Percentiles rank a stretch among this genome's conserved stretches.
Evolutionary conservation across 2,113 vertebrate genomes (phyloP).

Genomic region (Gymnocephalus cernua): DNA sequence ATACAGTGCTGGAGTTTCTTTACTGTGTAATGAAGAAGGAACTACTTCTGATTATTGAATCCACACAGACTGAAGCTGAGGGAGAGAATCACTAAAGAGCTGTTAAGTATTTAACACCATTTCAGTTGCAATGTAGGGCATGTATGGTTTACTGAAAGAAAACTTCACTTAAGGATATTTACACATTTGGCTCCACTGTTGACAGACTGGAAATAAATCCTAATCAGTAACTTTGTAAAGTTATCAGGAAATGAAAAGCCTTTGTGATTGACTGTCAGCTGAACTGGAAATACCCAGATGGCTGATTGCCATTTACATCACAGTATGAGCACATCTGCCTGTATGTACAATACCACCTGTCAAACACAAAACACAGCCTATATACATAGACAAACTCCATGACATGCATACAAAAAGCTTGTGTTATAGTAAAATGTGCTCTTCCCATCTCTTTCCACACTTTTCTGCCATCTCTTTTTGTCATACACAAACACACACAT

Average conservation of each 20-base stretch:
- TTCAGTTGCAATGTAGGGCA: background rate
- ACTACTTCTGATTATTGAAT: slow-evolving; percentile 41
- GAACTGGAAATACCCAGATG: slow-evolving; percentile 16
- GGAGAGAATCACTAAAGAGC: background rate
- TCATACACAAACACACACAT: slow-evolving; percentile 13
- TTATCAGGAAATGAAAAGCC: slow-evolving; percentile 28
- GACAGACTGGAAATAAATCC: background rate
- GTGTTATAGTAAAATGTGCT: background rate
- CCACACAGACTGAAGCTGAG: slow-evolving; percentile 6
- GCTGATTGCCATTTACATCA: slow-evolving; percentile 27
- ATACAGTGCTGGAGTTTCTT: background rate
- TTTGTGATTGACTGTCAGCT: slow-evolving; percentile 4
- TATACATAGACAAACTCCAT: background rate
- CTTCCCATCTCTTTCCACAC: background rate
- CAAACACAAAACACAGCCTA: slow-evolving; percentile 18
- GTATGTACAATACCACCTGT: slow-evolving; percentile 21
- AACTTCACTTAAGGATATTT: background rate
- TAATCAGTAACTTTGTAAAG: background rate
- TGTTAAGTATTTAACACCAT: slow-evolving; percentile 31
- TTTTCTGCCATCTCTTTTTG: background rate
- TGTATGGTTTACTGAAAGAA: background rate
- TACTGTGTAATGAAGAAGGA: slow-evolving; percentile 25
- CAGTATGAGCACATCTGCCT: background rate
- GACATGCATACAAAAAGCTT: slow-evolving; percentile 14
- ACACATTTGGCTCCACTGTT: background rate